Base-by-base conservation (phyloP, 1,140 invertebrate species). In the Rhyacophila brunnea region DNA sequence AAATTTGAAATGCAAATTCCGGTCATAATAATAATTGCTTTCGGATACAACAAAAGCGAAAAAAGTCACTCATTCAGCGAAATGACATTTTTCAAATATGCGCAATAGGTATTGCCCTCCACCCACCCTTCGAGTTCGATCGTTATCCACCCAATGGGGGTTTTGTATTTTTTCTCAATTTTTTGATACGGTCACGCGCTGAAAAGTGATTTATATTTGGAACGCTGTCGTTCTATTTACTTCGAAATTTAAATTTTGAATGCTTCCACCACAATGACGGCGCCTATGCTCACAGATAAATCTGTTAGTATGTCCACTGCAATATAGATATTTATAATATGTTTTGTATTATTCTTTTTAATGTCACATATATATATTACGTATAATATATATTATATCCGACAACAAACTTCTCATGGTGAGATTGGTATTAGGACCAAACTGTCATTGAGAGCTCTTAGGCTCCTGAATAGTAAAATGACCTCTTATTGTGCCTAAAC, bases 221-320 rank as follows among this genome's bases (percentile, higher is more conserved):
- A 49, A 49, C 47, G 47, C 6, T 49, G 47, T 49, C 47, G 47
- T 49, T 49, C 47, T 20, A 34, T 49, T 49, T 28, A 34, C 20
- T 34, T 35, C n/a, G 13, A 18, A 49, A 49, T 49, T 49, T 49
- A 13, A 49, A 49, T 49, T 34, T 49, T 20, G 47, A 49, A 34
- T 28, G 20, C 23, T 15, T 32, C 28, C 13, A 23, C 44, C 11
- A 46, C 14, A 46, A 18, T 18, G 44, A 17, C 23, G 23, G 23
- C 23, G 23, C 9, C 3, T 9, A 28, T 28, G 9, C 9, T 28
- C 23, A 28, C 23, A 3, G 23, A n/a, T n/a, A n/a, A n/a, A n/a
- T n/a, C n/a, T n/a, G n/a, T n/a, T n/a, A n/a, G n/a, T n/a, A n/a
- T n/a, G n/a, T n/a, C n/a, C n/a, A n/a, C n/a, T n/a, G n/a, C n/a